Percentiles rank a stretch among this genome's conserved stretches.
Evolutionary conservation across 2,888 invertebrate species (phyloP).

Genomic region (Sarcophaga carnaria): DNA sequence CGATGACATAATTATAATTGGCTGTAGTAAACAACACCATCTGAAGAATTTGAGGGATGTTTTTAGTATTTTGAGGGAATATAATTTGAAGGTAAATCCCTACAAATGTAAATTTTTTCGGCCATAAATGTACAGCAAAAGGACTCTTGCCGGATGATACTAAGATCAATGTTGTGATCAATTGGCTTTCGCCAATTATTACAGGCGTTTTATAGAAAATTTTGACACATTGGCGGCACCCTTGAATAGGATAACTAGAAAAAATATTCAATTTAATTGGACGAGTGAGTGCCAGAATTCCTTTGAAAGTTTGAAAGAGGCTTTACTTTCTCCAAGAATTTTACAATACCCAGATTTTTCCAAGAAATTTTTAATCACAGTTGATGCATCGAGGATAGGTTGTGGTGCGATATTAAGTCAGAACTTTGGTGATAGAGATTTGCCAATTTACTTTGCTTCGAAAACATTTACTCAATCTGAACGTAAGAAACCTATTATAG

Average conservation of each 20-base stretch:
- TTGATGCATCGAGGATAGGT: slow-evolving; percentile 28
- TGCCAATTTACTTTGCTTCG: background rate
- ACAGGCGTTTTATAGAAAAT: background rate
- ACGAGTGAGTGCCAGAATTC: background rate
- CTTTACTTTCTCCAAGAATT: background rate
- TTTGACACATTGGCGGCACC: slow-evolving; percentile 37
- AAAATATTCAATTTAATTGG: slow-evolving; percentile 9
- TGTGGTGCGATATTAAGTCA: slow-evolving; percentile 22
- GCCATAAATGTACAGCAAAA: too few species aligned
- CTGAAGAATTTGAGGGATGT: slow-evolving; percentile 38
- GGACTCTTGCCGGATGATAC: background rate
- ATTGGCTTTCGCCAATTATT: too few species aligned
- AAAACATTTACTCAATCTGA: slow-evolving; percentile 20
- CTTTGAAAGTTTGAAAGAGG: background rate
- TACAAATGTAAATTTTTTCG: slow-evolving; percentile 48
- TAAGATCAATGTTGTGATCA: too few species aligned
- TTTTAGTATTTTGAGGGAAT: slow-evolving; percentile 39
- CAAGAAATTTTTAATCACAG: slow-evolving; percentile 10
- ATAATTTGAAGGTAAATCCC: slow-evolving; percentile 47
- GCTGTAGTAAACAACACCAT: slow-evolving; percentile 48
- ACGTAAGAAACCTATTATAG: slow-evolving; percentile 12
- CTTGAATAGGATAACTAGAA: slow-evolving; percentile 19
- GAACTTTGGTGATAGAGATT: background rate
- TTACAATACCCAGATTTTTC: slow-evolving; percentile 10
- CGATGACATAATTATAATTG: slow-evolving; percentile 70